These are phyloP conservation scores for Ochotona princeps DNA, from an alignment of 2,113 vertebrate species.

Conservation along the genomic window DNA sequence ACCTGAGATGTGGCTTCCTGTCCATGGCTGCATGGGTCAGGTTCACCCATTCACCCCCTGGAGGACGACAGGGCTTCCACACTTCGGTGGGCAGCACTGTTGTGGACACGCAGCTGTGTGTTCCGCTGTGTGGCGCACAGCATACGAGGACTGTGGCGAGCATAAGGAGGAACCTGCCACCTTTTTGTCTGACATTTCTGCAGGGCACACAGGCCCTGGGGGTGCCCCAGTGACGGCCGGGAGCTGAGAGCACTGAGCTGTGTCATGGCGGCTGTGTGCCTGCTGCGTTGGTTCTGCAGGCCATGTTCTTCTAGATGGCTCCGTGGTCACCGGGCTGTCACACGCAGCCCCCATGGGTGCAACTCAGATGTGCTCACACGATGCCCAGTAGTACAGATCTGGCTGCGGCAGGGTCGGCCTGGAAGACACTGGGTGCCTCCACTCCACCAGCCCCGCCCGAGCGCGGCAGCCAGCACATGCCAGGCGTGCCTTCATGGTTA, in stretches of 20 bases:
- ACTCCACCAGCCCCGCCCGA: background rate
- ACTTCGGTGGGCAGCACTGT: background rate
- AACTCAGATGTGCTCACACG: background rate
- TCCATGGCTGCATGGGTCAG: no score
- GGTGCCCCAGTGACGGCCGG: background rate
- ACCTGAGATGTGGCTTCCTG: no score
- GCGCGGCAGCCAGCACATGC: background rate
- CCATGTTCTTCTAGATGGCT: no score
- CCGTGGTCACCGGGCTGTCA: background rate
- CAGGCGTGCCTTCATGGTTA: slow-evolving; percentile 35
- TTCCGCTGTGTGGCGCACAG: accelerated
- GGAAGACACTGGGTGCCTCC: background rate
- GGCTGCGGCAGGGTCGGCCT: background rate
- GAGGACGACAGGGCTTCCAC: background rate
- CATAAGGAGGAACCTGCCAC: background rate
- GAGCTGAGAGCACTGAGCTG: accelerated
- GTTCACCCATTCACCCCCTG: no score
- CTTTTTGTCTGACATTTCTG: background rate
- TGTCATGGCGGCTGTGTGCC: no score
- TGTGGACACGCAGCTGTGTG: background rate
- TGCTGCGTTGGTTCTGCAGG: no score
- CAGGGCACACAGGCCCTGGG: background rate
- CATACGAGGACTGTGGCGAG: background rate
- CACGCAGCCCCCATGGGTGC: background rate
- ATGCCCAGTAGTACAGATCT: background rate